Evolutionary conservation across 2,113 vertebrate genomes (phyloP).

Genomic region (Varanus komodoensis): DNA sequence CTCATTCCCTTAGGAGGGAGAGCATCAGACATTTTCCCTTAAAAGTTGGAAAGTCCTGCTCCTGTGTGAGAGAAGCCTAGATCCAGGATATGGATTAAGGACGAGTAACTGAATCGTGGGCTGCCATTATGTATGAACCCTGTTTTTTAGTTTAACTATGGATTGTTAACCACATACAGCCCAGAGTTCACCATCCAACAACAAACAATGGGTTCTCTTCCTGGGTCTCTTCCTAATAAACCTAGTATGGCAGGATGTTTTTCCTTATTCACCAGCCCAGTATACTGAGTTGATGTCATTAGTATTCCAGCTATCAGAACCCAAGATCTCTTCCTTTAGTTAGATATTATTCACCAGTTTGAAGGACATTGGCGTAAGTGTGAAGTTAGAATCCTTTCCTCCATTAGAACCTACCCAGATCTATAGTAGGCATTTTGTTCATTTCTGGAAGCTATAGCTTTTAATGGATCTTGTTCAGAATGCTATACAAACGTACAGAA

Average conservation of each 20-base stretch:
- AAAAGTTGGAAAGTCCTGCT: no score
- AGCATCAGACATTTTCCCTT: no score
- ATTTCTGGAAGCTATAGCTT: not conserved
- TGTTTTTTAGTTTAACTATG: no score
- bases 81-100: no score
- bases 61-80: no score
- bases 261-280: no score
- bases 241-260: not conserved
- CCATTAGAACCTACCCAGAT: not conserved
- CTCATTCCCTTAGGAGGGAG: no score
- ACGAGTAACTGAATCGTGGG: no score
- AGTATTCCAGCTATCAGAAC: not conserved
- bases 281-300: not conserved
- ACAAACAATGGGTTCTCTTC: no score
- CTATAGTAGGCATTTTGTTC: not conserved
- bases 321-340: not conserved
- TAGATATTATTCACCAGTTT: not conserved
- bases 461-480: not conserved
- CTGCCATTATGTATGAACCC: no score
- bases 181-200: no score
- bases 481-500: not conserved
- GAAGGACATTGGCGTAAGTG: not conserved
- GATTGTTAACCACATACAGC: no score
- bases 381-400: not conserved
- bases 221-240: not conserved